Conservation (phyloP, 2,797 vertebrate species). For the Lates japonicus region DNA sequence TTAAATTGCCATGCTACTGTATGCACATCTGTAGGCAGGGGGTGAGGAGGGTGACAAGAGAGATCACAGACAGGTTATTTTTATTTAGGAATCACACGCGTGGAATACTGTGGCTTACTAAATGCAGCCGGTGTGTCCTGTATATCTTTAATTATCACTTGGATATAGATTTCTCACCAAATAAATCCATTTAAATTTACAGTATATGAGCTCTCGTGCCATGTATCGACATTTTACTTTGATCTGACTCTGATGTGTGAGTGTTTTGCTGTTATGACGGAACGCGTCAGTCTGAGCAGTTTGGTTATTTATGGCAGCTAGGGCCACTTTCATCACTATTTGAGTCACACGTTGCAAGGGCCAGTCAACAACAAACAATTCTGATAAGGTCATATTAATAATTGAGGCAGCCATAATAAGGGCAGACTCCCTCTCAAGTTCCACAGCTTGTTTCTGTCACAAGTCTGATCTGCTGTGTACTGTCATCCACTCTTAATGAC, state of each 20-base stretch:
- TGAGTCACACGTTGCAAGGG: slow-evolving; percentile 61
- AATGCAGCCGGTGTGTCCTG: slow-evolving; percentile 14
- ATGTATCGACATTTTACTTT: slow-evolving; percentile 14
- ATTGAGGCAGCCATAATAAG: slow-evolving; percentile 72
- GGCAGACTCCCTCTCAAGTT: slow-evolving; percentile 59
- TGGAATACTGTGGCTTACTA: slow-evolving; percentile 22
- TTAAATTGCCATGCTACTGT: slow-evolving; percentile 52
- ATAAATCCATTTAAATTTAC: neutral
- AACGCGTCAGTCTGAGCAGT: slow-evolving; percentile 33
- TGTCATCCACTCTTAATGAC: slow-evolving; percentile 58
- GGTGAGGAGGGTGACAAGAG: slow-evolving; percentile 45
- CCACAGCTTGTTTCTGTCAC: slow-evolving; percentile 63
- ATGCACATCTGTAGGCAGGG: slow-evolving; percentile 55
- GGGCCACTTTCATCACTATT: slow-evolving; percentile 66
- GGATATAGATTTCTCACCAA: slow-evolving; percentile 5
- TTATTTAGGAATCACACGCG: slow-evolving; percentile 16
- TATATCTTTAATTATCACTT: slow-evolving; percentile 14
- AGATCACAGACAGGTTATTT: slow-evolving; percentile 62
- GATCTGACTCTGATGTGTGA: slow-evolving; percentile 15
- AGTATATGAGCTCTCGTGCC: neutral
- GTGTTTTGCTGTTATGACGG: neutral
- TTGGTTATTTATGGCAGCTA: slow-evolving; percentile 41
- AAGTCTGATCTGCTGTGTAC: slow-evolving; percentile 38
- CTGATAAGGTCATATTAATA: slow-evolving; percentile 79
- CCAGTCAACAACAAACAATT: slow-evolving; percentile 70